Evolutionary conservation across 2,797 vertebrate species (phyloP), one percentile per base, ranked within the genome.

Genomic region (Craterocephalus amniculus): DNA sequence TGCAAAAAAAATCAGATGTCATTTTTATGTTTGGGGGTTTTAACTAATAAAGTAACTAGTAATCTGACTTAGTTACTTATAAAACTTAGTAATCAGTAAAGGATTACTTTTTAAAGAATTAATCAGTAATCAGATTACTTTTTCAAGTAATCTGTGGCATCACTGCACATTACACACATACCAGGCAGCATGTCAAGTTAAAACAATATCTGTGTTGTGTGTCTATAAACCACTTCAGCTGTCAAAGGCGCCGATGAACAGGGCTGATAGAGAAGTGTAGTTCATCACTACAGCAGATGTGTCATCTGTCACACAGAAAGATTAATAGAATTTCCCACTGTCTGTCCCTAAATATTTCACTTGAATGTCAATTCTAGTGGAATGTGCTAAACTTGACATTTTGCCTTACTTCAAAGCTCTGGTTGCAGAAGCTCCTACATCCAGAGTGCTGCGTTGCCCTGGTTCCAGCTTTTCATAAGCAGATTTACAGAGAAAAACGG

Each of bases 401-500:
- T 45, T 75, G 55, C 38, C 57, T 64, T 51, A 59, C 62, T 58
- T 58, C 31, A 48, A 54, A 83, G 66, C 75, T 63, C 34, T 1
- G 6, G 70, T 45, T 73, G 63, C 64, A 36, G 63, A n/a, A 72
- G 70, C 69, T 63, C 38, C 56, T 36, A 48, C 13, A 32, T 87
- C 74, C 54, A 49, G 43, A 49, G 71, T 20, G 4, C 18, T 26
- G 26, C 68, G 66, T 60, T 62, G 76, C 54, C 31, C 71, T 56
- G 71, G 79, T 82, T 83, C 68, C 58, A 78, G 78, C 72, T 87
- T 86, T 81, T 66, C 69, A 76, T 79, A 81, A 86, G 83, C 83
- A 87, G 84, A 91, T 91, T 90, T 85, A 78, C 74, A 63, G 72
- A 54, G 55, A 12, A 24, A 65, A 76, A 83, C 76, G 71, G 73